Percentiles rank a stretch among this genome's conserved stretches.
Conservation (phyloP, 2,797 vertebrate species). For the Octomys mimax region DNA sequence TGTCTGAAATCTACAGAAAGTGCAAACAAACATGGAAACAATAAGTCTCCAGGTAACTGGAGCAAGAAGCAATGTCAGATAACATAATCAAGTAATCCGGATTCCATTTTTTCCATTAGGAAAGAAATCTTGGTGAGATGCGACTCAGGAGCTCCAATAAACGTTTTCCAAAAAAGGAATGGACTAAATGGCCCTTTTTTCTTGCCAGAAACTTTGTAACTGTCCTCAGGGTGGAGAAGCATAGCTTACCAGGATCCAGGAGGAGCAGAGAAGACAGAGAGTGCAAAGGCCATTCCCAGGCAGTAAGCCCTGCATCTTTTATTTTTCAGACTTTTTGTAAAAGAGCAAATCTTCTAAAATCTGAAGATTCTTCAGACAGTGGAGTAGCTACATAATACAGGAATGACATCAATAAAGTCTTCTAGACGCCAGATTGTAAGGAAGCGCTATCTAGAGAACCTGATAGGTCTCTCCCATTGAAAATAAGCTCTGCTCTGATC, state of each 20-base stretch:
- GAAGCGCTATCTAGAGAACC: background rate
- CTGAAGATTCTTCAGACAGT: background rate
- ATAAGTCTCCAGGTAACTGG: background rate
- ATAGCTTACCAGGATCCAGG: background rate
- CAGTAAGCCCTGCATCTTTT: background rate
- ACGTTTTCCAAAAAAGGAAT: constrained; percentile 46
- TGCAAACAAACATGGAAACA: background rate
- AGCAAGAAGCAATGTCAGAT: background rate
- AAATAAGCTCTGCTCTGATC: background rate
- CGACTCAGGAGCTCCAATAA: constrained; percentile 39
- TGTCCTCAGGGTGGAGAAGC: background rate
- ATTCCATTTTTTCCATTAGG: background rate
- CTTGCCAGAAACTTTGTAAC: constrained; percentile 29
- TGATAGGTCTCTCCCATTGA: background rate
- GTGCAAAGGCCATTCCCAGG: background rate
- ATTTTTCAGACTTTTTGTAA: constrained; percentile 51
- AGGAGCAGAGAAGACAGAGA: background rate
- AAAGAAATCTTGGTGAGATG: background rate
- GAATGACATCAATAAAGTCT: background rate
- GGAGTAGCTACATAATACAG: background rate
- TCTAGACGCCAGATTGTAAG: background rate
- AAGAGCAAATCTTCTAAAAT: constrained; percentile 31
- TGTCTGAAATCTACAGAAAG: background rate
- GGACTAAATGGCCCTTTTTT: background rate
- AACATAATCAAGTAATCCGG: background rate